Conservation (phyloP, 1,140 invertebrate species). For the Octopus sinensis region DNA sequence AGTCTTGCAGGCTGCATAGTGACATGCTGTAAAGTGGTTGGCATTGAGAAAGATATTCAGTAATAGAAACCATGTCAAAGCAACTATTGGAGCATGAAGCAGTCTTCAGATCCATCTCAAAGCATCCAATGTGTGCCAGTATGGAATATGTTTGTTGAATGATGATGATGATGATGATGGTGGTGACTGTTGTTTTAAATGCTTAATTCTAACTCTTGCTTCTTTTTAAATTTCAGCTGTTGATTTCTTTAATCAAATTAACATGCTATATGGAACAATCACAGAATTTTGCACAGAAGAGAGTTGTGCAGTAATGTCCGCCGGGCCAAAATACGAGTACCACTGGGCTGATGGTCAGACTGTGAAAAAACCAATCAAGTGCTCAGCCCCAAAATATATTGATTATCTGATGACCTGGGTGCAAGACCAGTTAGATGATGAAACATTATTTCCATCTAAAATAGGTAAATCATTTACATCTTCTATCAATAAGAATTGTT, state of each 20-base stretch:
- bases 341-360: slow-evolving; percentile 99
- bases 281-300: slow-evolving; percentile 99
- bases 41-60: no score
- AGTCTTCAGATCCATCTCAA: no score
- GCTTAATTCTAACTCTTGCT: no score
- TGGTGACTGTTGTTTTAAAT: no score
- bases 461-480: slow-evolving; percentile 69
- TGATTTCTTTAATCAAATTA: slow-evolving; percentile 99
- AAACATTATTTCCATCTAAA: slow-evolving; percentile 97
- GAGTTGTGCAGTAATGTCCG: slow-evolving; percentile 92
- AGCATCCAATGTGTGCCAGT: no score
- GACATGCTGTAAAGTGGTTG: no score
- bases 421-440: slow-evolving; percentile 98
- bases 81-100: no score
- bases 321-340: slow-evolving; percentile 97
- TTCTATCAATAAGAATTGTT: no score
- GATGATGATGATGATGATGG: no score
- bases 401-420: slow-evolving; percentile 99
- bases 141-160: no score
- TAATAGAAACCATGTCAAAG: no score
- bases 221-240: slow-evolving; percentile 71
- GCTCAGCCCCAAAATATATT: slow-evolving; percentile 98
- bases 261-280: slow-evolving; percentile 99
- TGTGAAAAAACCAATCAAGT: slow-evolving; percentile 98
- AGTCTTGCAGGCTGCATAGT: no score